Base-by-base conservation (phyloP, 2,888 invertebrate species). In the Nineta flava region DNA sequence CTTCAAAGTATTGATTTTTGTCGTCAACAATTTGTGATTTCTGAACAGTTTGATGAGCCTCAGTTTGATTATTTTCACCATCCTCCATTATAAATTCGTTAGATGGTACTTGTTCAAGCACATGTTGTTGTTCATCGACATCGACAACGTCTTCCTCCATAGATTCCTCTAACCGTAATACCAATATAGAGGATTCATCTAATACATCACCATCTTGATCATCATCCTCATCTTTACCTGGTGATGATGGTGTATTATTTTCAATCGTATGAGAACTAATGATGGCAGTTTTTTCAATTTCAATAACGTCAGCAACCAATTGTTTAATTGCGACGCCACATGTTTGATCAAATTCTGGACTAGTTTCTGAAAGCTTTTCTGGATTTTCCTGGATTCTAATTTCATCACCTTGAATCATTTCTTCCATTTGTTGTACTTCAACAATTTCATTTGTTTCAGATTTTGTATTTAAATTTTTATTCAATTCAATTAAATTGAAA, bases 401-500 rank as follows among this genome's bases (percentile, higher is more conserved):
- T 31, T 31, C 26, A 45, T 45, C 21, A 12, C 34, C 35, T 16
- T 15, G 3, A 26, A 12, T 17, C 9, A 31, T 4, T n/a, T 48
- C 41, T n/a, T 48, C 41, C 21, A 41, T 48, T 42, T 48, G 9
- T 26, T 19, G 21, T 41, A 16, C 9, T 40, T 21, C 21, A 19
- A 2, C 9, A 15, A 12, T 40, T n/a, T 50, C 50, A 21, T 43
- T 49, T 21, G 51, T 41, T 49, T 51, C 53, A 17, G 53, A 46
- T 26, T 48, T 45, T 52, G 59, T 56, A 49, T 63, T 65, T 64
- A 67, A 66, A 50, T 63, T 63, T 55, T 63, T 63, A 40, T 58
- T 63, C 45, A 67, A 58, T 57, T 68, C 65, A 42, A 67, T 59
- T 57, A 61, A 61, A 17, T 63, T 64, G 52, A 68, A 63, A 54